phyloP scores from a whole-genome alignment of 2,888 invertebrate genomes.

The Tipula vernalis region DNA sequence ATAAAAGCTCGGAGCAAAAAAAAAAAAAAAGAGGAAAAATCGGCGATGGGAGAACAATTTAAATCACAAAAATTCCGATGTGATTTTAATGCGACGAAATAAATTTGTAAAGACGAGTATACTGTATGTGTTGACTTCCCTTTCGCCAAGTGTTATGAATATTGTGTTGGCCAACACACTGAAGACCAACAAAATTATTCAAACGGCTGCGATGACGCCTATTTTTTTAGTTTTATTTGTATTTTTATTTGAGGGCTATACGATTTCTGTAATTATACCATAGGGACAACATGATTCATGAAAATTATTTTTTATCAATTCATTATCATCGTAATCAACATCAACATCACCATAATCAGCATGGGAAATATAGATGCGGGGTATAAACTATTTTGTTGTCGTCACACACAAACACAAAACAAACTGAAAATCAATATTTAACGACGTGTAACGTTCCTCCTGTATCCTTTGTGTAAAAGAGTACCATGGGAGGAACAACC shows the following conservation, averaged over 20 bases:
- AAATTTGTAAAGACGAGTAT: not conserved
- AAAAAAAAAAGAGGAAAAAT: not conserved
- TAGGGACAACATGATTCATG: not conserved
- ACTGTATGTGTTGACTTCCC: not conserved
- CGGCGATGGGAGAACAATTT: not conserved
- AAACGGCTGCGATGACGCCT: not conserved
- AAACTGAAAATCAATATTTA: not conserved
- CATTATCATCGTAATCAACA: not conserved
- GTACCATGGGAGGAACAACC: not conserved
- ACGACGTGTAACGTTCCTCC: not conserved
- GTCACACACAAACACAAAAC: not conserved
- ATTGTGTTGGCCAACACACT: not conserved
- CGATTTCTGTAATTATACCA: not conserved
- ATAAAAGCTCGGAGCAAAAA: not conserved
- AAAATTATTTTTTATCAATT: not conserved
- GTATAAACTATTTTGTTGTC: not conserved
- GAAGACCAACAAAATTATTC: not conserved
- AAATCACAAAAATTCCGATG: not conserved
- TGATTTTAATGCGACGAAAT: not conserved
- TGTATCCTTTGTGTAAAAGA: not conserved
- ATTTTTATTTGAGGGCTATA: not conserved
- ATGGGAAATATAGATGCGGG: not conserved
- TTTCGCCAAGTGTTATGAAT: not conserved
- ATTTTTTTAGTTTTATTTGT: not conserved
- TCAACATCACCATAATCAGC: not conserved